These are phyloP conservation scores for Austrolebias charrua DNA, from an alignment of 2,797 vertebrate species.

Conservation along the genomic window DNA sequence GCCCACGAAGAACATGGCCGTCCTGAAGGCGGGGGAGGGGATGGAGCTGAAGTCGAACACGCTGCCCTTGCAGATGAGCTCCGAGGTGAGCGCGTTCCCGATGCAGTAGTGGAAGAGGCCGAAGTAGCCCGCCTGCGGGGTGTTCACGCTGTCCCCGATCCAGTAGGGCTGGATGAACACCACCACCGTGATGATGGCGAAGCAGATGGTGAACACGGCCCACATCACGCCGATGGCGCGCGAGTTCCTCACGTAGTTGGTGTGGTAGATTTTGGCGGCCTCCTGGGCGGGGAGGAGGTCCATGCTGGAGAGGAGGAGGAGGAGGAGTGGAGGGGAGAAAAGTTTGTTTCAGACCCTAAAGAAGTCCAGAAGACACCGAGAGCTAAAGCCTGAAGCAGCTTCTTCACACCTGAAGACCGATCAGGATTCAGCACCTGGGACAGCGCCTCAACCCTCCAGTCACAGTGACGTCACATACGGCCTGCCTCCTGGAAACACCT, in stretches of 20 bases:
- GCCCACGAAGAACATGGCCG: slow-evolving; percentile 96
- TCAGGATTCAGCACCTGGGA: slow-evolving; percentile 59
- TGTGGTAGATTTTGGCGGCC: slow-evolving; percentile 96
- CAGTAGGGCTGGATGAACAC: slow-evolving; percentile 97
- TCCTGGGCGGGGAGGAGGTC: slow-evolving; percentile 91
- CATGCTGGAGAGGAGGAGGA: slow-evolving; percentile 54
- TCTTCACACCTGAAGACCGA: not conserved
- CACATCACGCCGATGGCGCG: slow-evolving; percentile 94
- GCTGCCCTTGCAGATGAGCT: slow-evolving; percentile 93
- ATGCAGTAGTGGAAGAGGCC: slow-evolving; percentile 97
- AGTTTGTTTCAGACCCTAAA: not conserved
- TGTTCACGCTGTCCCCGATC: slow-evolving; percentile 96
- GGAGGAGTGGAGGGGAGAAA: too few species aligned
- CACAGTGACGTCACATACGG: slow-evolving; percentile 22
- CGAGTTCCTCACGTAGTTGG: slow-evolving; percentile 94
- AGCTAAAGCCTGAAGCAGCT: not conserved
- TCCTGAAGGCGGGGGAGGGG: slow-evolving; percentile 94
- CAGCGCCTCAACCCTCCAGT: slow-evolving; percentile 40
- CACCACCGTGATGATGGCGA: slow-evolving; percentile 90
- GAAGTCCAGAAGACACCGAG: not conserved
- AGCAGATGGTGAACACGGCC: slow-evolving; percentile 95
- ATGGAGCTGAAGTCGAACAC: slow-evolving; percentile 89
- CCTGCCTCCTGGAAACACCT: not conserved
- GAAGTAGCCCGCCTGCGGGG: slow-evolving; percentile 94
- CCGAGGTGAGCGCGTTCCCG: slow-evolving; percentile 92